These are phyloP conservation scores for Bombus superbus DNA, from an alignment of 1,140 invertebrate genomes.

Conservation along the genomic window DNA sequence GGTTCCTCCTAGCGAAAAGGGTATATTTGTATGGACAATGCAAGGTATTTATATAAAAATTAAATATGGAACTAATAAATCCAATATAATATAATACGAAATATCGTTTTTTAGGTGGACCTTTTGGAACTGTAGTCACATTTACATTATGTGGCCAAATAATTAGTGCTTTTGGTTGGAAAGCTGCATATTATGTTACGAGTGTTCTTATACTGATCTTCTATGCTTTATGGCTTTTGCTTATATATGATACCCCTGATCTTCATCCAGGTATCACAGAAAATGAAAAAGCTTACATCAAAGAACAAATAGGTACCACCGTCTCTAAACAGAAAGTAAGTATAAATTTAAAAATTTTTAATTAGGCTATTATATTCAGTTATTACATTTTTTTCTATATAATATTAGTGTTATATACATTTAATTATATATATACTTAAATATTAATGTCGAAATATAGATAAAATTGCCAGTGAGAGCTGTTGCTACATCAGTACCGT, in stretches of 20 bases:
- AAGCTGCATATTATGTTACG: slow-evolving; percentile 88
- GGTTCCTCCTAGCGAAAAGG: slow-evolving; percentile 90
- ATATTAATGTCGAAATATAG: slow-evolving; percentile 52
- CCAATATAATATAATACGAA: neutral
- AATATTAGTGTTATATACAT: neutral
- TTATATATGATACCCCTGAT: slow-evolving; percentile 89
- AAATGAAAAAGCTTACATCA: slow-evolving; percentile 90
- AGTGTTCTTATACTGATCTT: slow-evolving; percentile 86
- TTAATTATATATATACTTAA: neutral
- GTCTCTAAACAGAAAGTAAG: slow-evolving; percentile 83
- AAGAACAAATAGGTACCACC: slow-evolving; percentile 84
- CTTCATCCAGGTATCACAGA: slow-evolving; percentile 89
- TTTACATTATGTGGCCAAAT: slow-evolving; percentile 87
- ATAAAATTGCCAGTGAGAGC: slow-evolving; percentile 73
- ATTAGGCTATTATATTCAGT: neutral
- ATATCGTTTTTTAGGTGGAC: slow-evolving; percentile 84
- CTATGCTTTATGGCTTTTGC: slow-evolving; percentile 85
- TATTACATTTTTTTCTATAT: neutral
- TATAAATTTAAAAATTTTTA: slow-evolving; percentile 6
- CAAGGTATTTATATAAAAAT: slow-evolving; percentile 71
- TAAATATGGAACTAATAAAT: neutral
- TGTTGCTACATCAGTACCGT: slow-evolving; percentile 86
- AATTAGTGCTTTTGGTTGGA: slow-evolving; percentile 87
- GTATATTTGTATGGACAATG: slow-evolving; percentile 89
- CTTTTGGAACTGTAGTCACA: slow-evolving; percentile 90